A percentile compares a stretch with the other conserved stretches of the same genome.
Evolutionary conservation across 2,888 invertebrate species (phyloP).

Genomic region (Criorhina ranunculi): DNA sequence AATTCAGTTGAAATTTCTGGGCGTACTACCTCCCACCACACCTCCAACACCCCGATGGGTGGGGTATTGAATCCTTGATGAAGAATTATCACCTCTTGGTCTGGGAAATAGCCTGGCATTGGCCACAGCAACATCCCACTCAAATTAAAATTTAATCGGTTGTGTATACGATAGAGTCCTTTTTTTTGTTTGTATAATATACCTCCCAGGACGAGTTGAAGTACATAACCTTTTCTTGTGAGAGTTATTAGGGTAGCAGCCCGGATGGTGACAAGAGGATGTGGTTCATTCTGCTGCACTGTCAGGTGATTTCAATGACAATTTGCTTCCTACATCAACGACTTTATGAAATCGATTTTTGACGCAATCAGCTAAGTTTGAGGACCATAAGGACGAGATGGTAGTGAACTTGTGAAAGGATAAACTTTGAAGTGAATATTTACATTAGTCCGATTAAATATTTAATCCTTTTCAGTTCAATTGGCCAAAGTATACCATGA

Average conservation of each 20-base stretch:
- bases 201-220: neutral
- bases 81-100: conserved; percentile 15
- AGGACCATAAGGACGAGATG: neutral
- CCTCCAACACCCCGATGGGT: neutral
- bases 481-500: no score
- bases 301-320: neutral
- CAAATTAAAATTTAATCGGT: conserved; percentile 27
- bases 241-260: neutral
- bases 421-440: no score
- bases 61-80: neutral
- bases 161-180: neutral
- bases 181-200: neutral
- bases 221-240: neutral
- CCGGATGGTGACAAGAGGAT: neutral
- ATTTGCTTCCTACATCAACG: neutral
- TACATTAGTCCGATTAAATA: no score
- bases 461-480: no score
- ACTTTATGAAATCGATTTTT: neutral
- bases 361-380: neutral
- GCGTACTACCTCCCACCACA: neutral
- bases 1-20: neutral
- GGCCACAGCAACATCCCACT: conserved; percentile 1
- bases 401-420: no score
- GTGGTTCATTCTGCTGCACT: neutral
- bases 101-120: neutral